Percentiles rank a stretch among this genome's conserved stretches.
Evolutionary conservation across 2,113 vertebrate genomes (phyloP).

Genomic region (Cebus imitator): DNA sequence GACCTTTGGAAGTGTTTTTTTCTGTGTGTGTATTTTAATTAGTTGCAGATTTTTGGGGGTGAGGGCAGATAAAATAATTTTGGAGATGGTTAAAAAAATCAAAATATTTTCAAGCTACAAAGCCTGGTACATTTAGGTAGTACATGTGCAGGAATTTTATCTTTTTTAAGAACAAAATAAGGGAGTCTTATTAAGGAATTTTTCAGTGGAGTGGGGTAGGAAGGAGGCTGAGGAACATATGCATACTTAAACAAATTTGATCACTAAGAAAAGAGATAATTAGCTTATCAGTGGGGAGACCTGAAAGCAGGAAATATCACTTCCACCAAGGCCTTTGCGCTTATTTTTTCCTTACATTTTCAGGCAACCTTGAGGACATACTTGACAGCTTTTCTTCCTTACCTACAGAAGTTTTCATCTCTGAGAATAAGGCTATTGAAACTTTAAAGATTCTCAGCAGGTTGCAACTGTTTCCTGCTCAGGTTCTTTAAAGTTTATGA

Average conservation of each 20-base stretch:
- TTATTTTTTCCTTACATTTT: background rate
- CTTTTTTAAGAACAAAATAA: background rate
- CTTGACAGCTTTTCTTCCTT: background rate
- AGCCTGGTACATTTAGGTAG: background rate
- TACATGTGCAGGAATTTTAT: background rate
- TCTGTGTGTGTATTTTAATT: background rate
- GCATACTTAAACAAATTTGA: background rate
- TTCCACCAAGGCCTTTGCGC: rapidly evolving
- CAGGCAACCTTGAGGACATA: background rate
- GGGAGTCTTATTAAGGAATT: background rate
- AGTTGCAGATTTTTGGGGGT: background rate
- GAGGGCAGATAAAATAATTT: background rate
- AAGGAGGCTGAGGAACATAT: too few relatives aligned
- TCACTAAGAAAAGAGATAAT: background rate
- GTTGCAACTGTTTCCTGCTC: too few relatives aligned
- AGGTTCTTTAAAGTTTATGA: background rate
- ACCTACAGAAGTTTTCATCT: background rate
- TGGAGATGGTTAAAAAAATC: background rate
- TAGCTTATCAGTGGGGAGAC: background rate
- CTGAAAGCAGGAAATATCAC: too few relatives aligned
- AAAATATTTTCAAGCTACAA: background rate
- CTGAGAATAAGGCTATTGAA: background rate
- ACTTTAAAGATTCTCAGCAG: background rate
- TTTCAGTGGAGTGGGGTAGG: background rate
- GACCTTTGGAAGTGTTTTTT: background rate